Conservation (phyloP, 2,113 vertebrate genomes). For the Danionella cerebrum region DNA sequence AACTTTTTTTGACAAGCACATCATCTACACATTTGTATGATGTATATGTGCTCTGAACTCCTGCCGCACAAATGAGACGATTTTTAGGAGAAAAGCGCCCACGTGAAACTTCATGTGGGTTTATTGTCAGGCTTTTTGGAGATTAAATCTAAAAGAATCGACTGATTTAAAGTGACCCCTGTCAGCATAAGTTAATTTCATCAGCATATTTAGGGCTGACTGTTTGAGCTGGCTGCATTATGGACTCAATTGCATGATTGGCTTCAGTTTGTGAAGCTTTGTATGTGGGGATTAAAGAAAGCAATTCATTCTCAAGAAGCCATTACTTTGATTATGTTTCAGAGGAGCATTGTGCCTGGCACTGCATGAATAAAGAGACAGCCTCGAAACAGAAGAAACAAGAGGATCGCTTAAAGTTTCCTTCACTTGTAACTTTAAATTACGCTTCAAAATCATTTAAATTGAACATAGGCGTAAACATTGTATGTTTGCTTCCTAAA, state of each 20-base stretch:
- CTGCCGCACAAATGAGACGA: neutral
- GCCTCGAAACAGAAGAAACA: neutral
- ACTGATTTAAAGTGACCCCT: constrained; percentile 38
- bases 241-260: constrained; percentile 46
- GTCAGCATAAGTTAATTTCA: constrained; percentile 54
- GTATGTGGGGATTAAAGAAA: constrained; percentile 45
- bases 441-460: too few relatives aligned
- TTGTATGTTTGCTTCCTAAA: too few relatives aligned
- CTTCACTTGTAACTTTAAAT: too few relatives aligned
- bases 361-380: constrained; percentile 3
- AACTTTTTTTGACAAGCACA: neutral
- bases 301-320: constrained; percentile 38
- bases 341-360: constrained; percentile 1
- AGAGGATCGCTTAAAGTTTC: neutral
- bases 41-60: neutral
- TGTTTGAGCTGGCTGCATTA: constrained; percentile 33
- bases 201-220: constrained; percentile 37
- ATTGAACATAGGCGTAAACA: too few relatives aligned
- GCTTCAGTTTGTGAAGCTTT: constrained; percentile 54
- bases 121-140: constrained; percentile 17
- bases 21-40: neutral
- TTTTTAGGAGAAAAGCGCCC: neutral
- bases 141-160: constrained; percentile 13
- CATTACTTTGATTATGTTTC: constrained; percentile 58
- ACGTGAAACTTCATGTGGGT: too few relatives aligned